phyloP scores from a whole-genome alignment of 2,797 vertebrate genomes.

The Pseudochaenichthys georgianus region DNA sequence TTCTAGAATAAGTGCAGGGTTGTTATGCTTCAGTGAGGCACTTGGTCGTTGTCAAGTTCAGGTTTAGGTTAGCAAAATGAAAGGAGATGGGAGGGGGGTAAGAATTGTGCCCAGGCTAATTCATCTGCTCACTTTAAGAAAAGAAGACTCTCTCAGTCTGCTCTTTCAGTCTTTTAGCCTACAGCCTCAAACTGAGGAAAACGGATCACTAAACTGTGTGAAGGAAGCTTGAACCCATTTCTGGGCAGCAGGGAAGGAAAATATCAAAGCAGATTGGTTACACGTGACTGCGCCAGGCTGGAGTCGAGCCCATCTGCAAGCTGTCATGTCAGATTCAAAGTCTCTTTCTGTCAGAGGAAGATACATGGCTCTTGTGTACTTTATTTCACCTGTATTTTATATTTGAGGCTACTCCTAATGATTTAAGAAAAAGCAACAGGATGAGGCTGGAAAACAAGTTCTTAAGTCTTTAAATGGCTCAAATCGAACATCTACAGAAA shows the following conservation, averaged over 20 bases:
- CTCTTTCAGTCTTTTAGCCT: constrained; percentile 20
- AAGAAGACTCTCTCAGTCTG: neutral
- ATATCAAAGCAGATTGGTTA: constrained; percentile 49
- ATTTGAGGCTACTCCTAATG: neutral
- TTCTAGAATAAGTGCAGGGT: constrained; percentile 63
- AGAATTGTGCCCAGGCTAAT: constrained; percentile 34
- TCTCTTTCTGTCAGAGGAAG: constrained; percentile 22
- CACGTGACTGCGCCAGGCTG: constrained; percentile 30
- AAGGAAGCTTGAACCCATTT: constrained; percentile 38
- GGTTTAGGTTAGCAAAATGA: constrained; percentile 39
- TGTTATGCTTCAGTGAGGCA: constrained; percentile 40
- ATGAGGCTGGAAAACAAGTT: neutral
- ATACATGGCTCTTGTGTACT: constrained; percentile 11
- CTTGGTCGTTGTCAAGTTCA: constrained; percentile 36
- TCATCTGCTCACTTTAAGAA: constrained; percentile 32
- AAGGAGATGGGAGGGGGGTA: neutral
- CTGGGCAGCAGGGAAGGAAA: constrained; percentile 42
- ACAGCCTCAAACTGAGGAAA: constrained; percentile 29
- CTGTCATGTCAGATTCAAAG: constrained; percentile 29
- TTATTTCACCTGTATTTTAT: constrained; percentile 15
- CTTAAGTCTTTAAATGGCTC: neutral
- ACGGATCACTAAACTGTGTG: constrained; percentile 36
- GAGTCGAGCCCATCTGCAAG: constrained; percentile 24
- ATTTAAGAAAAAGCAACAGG: neutral
- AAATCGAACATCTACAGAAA: neutral